Percentiles rank a stretch among this genome's conserved stretches.
Evolutionary conservation across 2,888 invertebrate species (phyloP).

Genomic region (Leuctra nigra): DNA sequence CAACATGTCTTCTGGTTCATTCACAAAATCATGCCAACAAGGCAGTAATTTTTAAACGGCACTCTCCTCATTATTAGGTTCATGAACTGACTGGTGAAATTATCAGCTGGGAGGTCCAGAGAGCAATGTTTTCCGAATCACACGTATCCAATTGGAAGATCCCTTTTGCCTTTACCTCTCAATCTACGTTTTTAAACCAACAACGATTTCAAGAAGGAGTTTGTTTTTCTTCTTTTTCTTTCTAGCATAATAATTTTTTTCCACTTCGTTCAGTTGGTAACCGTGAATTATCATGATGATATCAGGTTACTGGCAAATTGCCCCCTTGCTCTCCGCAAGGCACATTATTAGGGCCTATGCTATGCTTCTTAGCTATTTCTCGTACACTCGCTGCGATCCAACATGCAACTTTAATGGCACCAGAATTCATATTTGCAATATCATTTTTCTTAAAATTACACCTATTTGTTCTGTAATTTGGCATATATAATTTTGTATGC

Average conservation of each 20-base stretch:
- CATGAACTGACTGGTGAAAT: no score
- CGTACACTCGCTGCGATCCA: neutral
- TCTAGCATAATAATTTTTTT: slow-evolving; percentile 8
- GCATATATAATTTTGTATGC: no score
- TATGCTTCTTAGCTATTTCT: neutral
- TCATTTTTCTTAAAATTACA: no score
- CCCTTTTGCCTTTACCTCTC: slow-evolving; percentile 9
- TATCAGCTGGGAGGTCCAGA: no score
- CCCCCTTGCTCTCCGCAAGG: slow-evolving; percentile 6
- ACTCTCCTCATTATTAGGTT: no score
- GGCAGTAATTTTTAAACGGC: no score
- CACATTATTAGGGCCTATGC: slow-evolving; percentile 6
- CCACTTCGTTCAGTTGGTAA: neutral
- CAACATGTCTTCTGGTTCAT: no score
- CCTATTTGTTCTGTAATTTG: no score
- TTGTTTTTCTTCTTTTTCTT: neutral
- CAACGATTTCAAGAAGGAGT: slow-evolving; percentile 1
- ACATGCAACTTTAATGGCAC: no score
- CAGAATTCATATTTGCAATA: no score
- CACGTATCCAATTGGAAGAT: slow-evolving; percentile 9
- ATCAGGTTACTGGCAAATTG: slow-evolving; percentile 16
- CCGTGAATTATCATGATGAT: slow-evolving; percentile 15
- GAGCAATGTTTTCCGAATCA: neutral
- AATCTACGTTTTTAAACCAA: slow-evolving; percentile 10
- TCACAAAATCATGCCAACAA: no score